Conservation (phyloP, 2,888 invertebrate species). For the Argyresthia goedartella region DNA sequence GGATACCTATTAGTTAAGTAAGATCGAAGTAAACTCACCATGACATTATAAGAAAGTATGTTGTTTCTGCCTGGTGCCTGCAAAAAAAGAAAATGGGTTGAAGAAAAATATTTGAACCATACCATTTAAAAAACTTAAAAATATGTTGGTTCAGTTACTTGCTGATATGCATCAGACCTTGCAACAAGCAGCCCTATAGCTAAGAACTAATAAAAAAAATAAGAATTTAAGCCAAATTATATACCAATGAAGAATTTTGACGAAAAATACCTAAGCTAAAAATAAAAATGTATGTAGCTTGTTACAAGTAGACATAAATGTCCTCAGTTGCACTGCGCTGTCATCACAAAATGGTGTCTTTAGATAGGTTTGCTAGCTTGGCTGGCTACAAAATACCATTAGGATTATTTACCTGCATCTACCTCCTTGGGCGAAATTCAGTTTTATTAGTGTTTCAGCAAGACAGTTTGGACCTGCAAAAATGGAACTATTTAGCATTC, state of each 20-base stretch:
- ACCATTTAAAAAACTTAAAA: background rate
- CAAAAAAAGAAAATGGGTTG: background rate
- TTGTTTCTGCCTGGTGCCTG: background rate
- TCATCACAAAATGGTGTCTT: slow-evolving; percentile 37
- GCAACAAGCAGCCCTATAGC: slow-evolving; percentile 46
- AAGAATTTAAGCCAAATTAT: slow-evolving; percentile 7
- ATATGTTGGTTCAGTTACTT: slow-evolving; percentile 33
- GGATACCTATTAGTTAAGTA: background rate
- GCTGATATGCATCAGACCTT: slow-evolving; percentile 45
- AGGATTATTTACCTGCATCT: background rate
- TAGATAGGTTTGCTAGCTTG: background rate
- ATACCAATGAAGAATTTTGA: slow-evolving; percentile 7
- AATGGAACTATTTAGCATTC: background rate
- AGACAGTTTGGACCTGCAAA: background rate
- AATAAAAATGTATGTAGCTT: slow-evolving; percentile 13
- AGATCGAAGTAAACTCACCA: background rate
- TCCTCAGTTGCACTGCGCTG: slow-evolving; percentile 64
- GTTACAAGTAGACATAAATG: slow-evolving; percentile 40
- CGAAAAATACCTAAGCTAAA: slow-evolving; percentile 30
- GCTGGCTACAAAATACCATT: background rate
- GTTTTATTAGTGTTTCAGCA: background rate
- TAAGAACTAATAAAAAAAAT: slow-evolving; percentile 19
- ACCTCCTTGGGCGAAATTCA: background rate
- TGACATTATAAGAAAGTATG: background rate
- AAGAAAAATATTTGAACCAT: background rate